Percentiles rank a stretch among this genome's conserved stretches.
phyloP scores from a whole-genome alignment of 1,140 invertebrate genomes.

The Lutraria rhynchaena region DNA sequence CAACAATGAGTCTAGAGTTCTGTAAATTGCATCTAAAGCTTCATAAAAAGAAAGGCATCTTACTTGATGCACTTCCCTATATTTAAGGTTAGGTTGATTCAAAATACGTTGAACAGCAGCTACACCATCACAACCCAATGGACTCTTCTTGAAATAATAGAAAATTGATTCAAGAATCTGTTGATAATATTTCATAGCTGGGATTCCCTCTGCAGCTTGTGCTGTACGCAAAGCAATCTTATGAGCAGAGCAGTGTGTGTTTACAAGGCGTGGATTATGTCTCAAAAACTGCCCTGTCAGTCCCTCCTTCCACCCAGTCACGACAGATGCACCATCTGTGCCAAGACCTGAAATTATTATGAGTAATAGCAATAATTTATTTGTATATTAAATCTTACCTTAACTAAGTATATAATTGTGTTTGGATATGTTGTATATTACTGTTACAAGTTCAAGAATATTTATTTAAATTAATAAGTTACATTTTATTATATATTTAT shows the following conservation, averaged over 20 bases:
- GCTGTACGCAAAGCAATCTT: background rate
- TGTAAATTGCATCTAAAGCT: constrained; percentile 13
- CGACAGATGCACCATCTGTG: constrained; percentile 30
- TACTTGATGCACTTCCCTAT: constrained; percentile 33
- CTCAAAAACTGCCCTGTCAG: constrained; percentile 17
- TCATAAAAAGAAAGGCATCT: constrained; percentile 29
- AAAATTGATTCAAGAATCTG: too few species aligned
- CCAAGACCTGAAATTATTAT: constrained; percentile 21
- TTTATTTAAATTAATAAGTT: too few species aligned
- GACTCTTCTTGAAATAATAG: constrained; percentile 40
- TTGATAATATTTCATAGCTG: background rate
- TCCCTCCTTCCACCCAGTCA: constrained; percentile 35
- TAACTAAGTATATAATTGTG: too few species aligned
- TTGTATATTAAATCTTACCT: too few species aligned
- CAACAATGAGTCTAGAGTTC: constrained; percentile 20
- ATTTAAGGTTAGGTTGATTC: constrained; percentile 18
- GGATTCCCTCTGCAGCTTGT: constrained; percentile 33
- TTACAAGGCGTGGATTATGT: constrained; percentile 6
- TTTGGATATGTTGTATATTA: too few species aligned
- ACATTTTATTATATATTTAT: too few species aligned
- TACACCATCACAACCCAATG: constrained; percentile 16
- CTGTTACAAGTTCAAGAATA: too few species aligned
- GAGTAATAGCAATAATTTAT: too few species aligned
- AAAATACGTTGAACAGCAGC: constrained; percentile 20
- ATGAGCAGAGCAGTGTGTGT: constrained; percentile 39